phyloP scores from a whole-genome alignment of 2,113 vertebrate species.

The Tachycineta bicolor region DNA sequence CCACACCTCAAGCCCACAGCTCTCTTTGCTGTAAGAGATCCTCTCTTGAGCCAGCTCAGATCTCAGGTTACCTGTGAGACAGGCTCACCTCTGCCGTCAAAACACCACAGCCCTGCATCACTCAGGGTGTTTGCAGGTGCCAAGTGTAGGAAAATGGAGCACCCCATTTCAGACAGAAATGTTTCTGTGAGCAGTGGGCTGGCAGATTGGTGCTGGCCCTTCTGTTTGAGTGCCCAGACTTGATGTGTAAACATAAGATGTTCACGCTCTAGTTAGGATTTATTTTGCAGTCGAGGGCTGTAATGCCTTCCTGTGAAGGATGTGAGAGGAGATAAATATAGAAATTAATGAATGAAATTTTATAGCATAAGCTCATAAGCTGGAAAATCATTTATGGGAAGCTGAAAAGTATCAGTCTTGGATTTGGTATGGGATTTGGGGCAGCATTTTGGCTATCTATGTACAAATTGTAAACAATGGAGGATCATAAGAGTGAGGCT shows the following conservation, averaged over 20 bases:
- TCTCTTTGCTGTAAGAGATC: not conserved
- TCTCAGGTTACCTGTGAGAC: not conserved
- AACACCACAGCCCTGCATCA: not conserved
- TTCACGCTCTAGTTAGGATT: not conserved
- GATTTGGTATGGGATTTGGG: not conserved
- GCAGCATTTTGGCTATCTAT: not conserved
- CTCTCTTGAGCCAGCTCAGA: not conserved
- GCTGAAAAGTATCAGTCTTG: not conserved
- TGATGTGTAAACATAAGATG: not conserved
- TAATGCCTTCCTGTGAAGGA: not conserved
- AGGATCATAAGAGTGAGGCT: not conserved
- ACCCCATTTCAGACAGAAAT: not conserved
- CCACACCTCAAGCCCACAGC: not conserved
- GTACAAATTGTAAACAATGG: not conserved
- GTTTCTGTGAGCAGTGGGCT: not conserved
- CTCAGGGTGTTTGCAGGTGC: not conserved
- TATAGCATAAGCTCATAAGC: not conserved
- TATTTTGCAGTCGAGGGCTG: not conserved
- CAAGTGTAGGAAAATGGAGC: not conserved
- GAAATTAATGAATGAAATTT: slow-evolving; percentile 19
- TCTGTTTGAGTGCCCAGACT: not conserved
- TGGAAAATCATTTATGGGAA: not conserved
- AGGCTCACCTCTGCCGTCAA: not conserved
- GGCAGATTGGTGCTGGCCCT: not conserved
- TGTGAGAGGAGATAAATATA: not conserved